Base-by-base conservation (phyloP, 1,140 invertebrate species). In the Homarus americanus region DNA sequence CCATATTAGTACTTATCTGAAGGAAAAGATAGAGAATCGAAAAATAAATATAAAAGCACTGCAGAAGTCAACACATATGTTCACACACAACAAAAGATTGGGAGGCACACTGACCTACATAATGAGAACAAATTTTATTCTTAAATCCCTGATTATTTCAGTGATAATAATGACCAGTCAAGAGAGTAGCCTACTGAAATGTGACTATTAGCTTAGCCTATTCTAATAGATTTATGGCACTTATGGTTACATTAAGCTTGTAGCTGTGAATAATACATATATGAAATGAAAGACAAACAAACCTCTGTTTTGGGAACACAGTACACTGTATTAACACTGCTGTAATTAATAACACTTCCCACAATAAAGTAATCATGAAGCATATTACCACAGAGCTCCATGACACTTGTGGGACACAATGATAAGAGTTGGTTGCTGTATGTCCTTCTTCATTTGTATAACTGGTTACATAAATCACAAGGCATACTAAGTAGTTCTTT, bases 141-240 rank as follows among this genome's bases (percentile, higher is more conserved):
- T 69, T 28, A 32, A 82, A 36, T 32, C 34, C 28, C 12, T 10
- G 34, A 82, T 5, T 40, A 34, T 34, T 44, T 20, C 32, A 34
- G 44, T 58, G n/a, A 3, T 32, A 58, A 28, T 53, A 58, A 82
- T 82, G 49, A 58, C 1, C 28, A 2, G 32, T 58, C n/a, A 79
- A 20, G 41, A 82, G 7, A 69, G 58, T 9, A 24, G n/a, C 63
- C 7, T 32, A 69, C 3, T 69, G 28, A 69, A 69, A 32, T 69
- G 36, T 53, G 44, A 58, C 79, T 82, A 49, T 2, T 20, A 78
- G 41, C 75, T 63, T 58, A 82, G n/a, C 79, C 79, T 82, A 82
- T 58, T 58, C 12, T 82, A 58, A 82, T n/a, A 58, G 36, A 36
- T 34, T 49, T 49, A 82, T 82, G 79, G 79, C 79, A 82, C 79